Evolutionary conservation across 2,888 invertebrate genomes (phyloP), one percentile per base, ranked within the genome.

Genomic region (Caprella mutica): DNA sequence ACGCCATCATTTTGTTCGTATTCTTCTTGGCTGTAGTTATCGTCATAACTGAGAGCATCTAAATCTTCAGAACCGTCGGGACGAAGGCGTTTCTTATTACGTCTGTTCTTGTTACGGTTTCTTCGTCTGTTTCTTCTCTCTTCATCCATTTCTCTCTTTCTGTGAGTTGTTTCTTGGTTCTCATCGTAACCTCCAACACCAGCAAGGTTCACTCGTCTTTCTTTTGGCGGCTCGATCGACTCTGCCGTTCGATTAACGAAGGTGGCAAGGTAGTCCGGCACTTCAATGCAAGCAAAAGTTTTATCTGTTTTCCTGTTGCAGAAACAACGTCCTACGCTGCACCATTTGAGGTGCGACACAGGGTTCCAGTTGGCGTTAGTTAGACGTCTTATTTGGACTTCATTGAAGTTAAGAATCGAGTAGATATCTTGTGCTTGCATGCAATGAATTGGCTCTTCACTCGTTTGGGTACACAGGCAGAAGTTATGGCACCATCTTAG

Each of bases 51-150:
- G 30, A 33, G 46, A 19, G 43, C 54, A 17, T 24, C 54, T 17
- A 40, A 26, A 2, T 51, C 59, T 48, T 23, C 19, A 5, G 26
- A 26, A 17, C 33, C 43, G 33, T 38, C 24, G 5, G 24, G 30
- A 26, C 51, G 46, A 30, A 27, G 52, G 21, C 42, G 54, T 19
- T 61, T 58, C 29, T 52, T 40, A 29, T 52, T 55, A 33, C 54
- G 57, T 35, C 55, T 51, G 21, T 58, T 38, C 52, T 39, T 58
- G 42, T 39, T 55, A 5, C 51, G 50, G 8, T 38, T 24, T 26
- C 39, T 30, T 29, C 51, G 48, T 38, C 29, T 43, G 8, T 29
- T 8, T 4, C 44, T 21, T 1, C 26, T 26, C n/a, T 55, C 42
- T 14, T 46, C 46, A 17, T 56, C 53, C 24, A 21, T 48, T 19